A percentile compares a stretch with the other conserved stretches of the same genome.
Conservation (phyloP, 2,888 invertebrate genomes). For the Pseudococcus jackbeardsleyi region DNA sequence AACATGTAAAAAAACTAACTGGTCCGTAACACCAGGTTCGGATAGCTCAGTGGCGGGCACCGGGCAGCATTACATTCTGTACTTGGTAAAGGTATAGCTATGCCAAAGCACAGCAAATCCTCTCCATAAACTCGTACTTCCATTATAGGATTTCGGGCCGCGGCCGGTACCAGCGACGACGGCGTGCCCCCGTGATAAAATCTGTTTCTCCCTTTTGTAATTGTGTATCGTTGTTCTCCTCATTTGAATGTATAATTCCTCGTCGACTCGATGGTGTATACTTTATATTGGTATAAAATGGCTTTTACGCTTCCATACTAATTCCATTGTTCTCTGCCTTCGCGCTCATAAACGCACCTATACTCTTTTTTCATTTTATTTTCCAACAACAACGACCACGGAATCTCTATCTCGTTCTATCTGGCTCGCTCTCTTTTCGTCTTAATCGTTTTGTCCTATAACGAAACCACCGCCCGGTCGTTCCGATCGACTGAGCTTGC, state of each 20-base stretch:
- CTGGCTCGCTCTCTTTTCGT: conserved; percentile 44
- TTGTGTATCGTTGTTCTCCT: conserved; percentile 64
- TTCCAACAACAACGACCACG: conserved; percentile 1
- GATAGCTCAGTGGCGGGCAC: not conserved
- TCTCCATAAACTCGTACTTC: conserved; percentile 36
- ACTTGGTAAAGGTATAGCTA: too few species aligned
- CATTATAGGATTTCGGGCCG: conserved; percentile 57
- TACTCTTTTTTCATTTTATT: conserved; percentile 53
- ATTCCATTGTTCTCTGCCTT: conserved; percentile 64
- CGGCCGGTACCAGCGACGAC: not conserved
- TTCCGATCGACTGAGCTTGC: conserved; percentile 60
- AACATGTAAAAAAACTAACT: conserved; percentile 59
- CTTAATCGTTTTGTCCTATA: conserved; percentile 63
- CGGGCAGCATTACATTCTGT: not conserved
- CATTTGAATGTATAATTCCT: conserved; percentile 64
- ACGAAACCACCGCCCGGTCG: conserved; percentile 64
- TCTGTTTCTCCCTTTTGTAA: conserved; percentile 63
- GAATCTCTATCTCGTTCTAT: conserved; percentile 30
- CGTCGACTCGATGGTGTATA: conserved; percentile 48
- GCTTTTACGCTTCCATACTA: conserved; percentile 65
- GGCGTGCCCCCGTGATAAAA: conserved; percentile 60
- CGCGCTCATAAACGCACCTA: conserved; percentile 60
- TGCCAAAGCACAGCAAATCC: conserved; percentile 16
- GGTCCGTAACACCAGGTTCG: conserved; percentile 59
- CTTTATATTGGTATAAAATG: conserved; percentile 62